Conservation (phyloP, 2,113 vertebrate genomes). For the Craseonycteris thonglongyai region DNA sequence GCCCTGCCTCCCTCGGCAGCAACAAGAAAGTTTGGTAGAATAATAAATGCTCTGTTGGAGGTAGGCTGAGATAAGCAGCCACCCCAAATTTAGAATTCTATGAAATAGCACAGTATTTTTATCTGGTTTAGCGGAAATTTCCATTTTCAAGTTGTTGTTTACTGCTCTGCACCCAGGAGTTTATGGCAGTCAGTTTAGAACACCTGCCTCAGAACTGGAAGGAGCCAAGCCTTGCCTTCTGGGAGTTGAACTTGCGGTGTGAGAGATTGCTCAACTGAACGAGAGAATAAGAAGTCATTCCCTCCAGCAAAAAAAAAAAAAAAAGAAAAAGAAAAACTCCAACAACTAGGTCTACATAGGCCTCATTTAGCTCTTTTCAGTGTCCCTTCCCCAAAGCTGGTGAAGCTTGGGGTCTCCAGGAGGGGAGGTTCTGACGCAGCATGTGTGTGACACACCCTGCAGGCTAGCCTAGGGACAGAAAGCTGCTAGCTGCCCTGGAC, state of each 20-base stretch:
- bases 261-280: not conserved
- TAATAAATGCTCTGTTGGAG: not conserved
- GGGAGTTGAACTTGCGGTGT: not conserved
- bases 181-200: not conserved
- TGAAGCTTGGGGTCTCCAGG: not conserved
- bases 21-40: not conserved
- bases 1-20: not conserved
- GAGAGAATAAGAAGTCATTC: not conserved
- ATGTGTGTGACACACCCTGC: not conserved
- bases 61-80: not conserved
- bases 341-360: not conserved
- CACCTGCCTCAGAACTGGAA: not conserved
- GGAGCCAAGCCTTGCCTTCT: not conserved
- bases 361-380: not conserved
- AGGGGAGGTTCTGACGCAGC: not conserved
- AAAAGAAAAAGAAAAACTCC: too few relatives aligned
- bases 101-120: not conserved
- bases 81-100: not conserved
- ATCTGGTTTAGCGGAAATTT: not conserved
- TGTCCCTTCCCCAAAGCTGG: not conserved
- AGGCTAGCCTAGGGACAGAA: slow-evolving; percentile 47
- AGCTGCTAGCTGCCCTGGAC: not conserved
- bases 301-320: not conserved
- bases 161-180: not conserved
- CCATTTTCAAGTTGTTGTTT: not conserved